Base-by-base conservation (phyloP, 2,888 invertebrate species). In the Ectobius pallidus region DNA sequence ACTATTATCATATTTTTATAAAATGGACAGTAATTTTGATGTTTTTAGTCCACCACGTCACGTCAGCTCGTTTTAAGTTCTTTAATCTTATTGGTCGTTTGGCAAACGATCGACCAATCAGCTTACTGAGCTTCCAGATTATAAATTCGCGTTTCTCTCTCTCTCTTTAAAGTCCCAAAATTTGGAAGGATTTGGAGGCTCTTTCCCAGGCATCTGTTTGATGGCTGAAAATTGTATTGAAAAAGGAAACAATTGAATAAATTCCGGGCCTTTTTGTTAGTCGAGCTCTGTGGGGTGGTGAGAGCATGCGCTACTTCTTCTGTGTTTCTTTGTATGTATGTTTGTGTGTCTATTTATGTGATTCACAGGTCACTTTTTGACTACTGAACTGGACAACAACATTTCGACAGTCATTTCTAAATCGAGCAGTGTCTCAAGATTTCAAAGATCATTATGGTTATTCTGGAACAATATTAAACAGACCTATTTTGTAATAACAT, bases 271-370 rank as follows among this genome's bases (percentile, higher is more conserved):
- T 70, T 70, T 72, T 71, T 63, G 63, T 63, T 63, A 71, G 44
- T 63, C 71, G 71, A 71, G 65, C 71, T 71, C 52, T 71, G 71
- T 71, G 71, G 70, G 46, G 58, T 68, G 72, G 69, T 27, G 69
- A 44, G 27, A 39, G 72, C 61, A 61, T 69, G 63, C 39, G 63
- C 39, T 30, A 14, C 46, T 18, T 27, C 65, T 65, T 46, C 44
- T 65, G 46, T 65, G 58, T 14, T 25, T 58, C n/a, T 58, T 0
- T 58, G 27, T 58, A 3, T 58, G 30, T 58, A 3, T 58, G 58
- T 55, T 2, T 55, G 30, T 58, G 4, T 58, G 32, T 30, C 3
- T 58, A 16, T 30, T 11, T 39, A 39, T 9, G 39, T 39, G 6
- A 39, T 6, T 14, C 16, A n/a, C n/a, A 4, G 14, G 46, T 46